Evolutionary conservation across 2,113 vertebrate species (phyloP), one percentile per base, ranked within the genome.

Genomic region (Tachycineta bicolor): DNA sequence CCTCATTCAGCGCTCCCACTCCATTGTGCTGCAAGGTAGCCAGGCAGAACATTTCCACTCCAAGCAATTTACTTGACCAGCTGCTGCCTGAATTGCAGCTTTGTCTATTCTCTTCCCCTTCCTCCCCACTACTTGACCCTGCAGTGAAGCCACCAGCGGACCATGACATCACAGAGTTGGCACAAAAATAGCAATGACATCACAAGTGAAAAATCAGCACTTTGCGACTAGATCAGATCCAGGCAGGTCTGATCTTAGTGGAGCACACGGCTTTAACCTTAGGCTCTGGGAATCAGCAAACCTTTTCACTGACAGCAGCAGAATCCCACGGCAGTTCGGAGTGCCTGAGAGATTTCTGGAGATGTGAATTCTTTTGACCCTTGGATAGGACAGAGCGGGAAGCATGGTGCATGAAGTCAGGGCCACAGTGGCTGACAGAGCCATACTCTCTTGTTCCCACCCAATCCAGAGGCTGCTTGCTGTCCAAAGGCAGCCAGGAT

Each of bases 11-110:
- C 23, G 11, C 82, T 46, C 58, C 29, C 90, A 71, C 92, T 94
- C 89, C 82, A 96, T 93, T 78, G 90, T 93, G 53, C 92, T 43
- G 15, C 92, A 94, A 95, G 92, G 90, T 95, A 77, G 89, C 60
- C 29, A 16, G 83, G 68, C 69, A 95, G 75, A 94, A 87, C 65
- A 41, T 94, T 84, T 50, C 88, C 91, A 96, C 94, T 97, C 89
- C 93, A 96, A 92, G 84, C 83, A 89, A 94, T 94, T 94, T 85
- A 94, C 93, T 97, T 92, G 78, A 31, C 69, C 92, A 94, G 93
- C 91, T 97, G 96, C 86, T 78, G 93, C 85, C 90, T 96, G 71
- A 96, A 90, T 92, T 2, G 11, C 68, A 83, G 90, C 92, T 95
- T 95, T 96, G 92, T 96, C 88, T 87, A 47, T 90, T 95, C 83